A percentile compares a stretch with the other conserved stretches of the same genome.
Conservation (phyloP, 2,888 invertebrate genomes). For the Poecilus cupreus region DNA sequence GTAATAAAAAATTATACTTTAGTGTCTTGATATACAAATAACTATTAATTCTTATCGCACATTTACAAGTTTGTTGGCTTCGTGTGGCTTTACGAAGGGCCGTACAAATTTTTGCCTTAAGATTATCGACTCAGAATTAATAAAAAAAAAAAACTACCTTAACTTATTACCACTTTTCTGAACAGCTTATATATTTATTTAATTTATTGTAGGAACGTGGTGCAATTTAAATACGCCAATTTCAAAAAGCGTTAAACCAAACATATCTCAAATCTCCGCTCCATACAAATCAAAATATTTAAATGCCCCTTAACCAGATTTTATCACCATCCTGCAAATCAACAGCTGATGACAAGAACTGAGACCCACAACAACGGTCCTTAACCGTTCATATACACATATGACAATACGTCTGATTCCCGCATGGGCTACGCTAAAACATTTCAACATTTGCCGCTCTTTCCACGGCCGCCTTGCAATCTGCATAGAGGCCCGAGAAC, state of each 20-base stretch:
- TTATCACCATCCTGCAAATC: background rate
- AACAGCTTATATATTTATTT: too few relatives aligned
- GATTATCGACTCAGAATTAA: too few relatives aligned
- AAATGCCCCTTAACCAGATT: background rate
- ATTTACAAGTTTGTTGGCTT: too few relatives aligned
- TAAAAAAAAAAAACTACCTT: too few relatives aligned
- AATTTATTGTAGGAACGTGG: too few relatives aligned
- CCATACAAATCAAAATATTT: background rate
- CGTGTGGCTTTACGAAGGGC: too few relatives aligned
- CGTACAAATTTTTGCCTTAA: too few relatives aligned
- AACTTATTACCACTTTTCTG: too few relatives aligned
- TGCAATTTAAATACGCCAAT: background rate
- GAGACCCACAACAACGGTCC: conserved; percentile 12
- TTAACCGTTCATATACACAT: conserved; percentile 8
- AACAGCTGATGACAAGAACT: conserved; percentile 28
- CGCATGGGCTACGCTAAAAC: conserved; percentile 24
- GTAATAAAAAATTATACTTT: too few relatives aligned
- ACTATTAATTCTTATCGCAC: too few relatives aligned
- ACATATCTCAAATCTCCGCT: background rate
- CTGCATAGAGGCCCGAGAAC: conserved; percentile 36
- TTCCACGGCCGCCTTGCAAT: conserved; percentile 4
- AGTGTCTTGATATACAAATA: too few relatives aligned
- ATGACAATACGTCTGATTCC: conserved; percentile 8
- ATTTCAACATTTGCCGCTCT: conserved; percentile 34
- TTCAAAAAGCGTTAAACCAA: background rate